Conservation (phyloP, 2,888 invertebrate genomes). For the Calameuta filiformis region DNA sequence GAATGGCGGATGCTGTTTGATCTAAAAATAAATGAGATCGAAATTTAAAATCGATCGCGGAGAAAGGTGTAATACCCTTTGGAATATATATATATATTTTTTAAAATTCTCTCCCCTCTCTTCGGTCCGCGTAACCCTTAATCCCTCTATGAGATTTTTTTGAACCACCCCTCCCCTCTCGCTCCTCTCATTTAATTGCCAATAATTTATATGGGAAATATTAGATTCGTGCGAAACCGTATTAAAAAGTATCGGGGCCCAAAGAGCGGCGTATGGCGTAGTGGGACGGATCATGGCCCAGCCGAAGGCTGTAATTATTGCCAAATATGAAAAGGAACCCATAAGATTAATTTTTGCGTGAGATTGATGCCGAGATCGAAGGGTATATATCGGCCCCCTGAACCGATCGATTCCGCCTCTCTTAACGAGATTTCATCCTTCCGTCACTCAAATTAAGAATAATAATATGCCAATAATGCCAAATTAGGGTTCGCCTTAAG, state of each 20-base stretch:
- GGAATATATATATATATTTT: background rate
- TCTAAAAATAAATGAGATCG: background rate
- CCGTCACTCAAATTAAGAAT: constrained; percentile 63
- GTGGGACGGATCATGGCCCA: constrained; percentile 48
- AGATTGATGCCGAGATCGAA: constrained; percentile 65
- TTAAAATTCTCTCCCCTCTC: background rate
- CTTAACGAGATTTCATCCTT: constrained; percentile 65
- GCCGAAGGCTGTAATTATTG: constrained; percentile 64
- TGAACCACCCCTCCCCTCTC: background rate
- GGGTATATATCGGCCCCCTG: constrained; percentile 39
- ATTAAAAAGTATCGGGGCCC: constrained; percentile 48
- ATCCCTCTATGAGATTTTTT: constrained; percentile 40
- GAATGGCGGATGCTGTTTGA: background rate
- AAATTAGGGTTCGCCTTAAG: constrained; percentile 43
- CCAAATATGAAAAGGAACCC: constrained; percentile 64
- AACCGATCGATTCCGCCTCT: constrained; percentile 60
- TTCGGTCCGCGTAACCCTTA: constrained; percentile 24
- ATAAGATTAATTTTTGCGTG: constrained; percentile 64
- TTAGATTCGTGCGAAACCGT: constrained; percentile 67
- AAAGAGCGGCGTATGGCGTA: constrained; percentile 20
- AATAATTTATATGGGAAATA: constrained; percentile 66
- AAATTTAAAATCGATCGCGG: background rate
- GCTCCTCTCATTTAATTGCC: constrained; percentile 61
- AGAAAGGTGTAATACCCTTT: background rate
- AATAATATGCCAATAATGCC: constrained; percentile 63